These are phyloP conservation scores for Regulus satrapa DNA, from an alignment of 2,113 vertebrate genomes.

Conservation along the genomic window DNA sequence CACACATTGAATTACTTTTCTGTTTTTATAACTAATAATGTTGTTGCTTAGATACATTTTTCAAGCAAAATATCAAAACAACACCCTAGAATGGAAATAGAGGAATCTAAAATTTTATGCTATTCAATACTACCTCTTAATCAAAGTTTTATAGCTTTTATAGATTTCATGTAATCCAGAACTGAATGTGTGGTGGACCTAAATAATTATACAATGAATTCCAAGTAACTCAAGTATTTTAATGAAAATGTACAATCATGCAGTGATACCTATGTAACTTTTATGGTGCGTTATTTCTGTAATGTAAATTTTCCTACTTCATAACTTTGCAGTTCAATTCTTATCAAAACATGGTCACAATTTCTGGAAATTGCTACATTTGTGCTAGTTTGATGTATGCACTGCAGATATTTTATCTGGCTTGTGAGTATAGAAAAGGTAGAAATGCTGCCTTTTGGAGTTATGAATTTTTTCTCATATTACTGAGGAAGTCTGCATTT, in stretches of 20 bases:
- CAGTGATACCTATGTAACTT: background rate
- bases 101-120: background rate
- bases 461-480: background rate
- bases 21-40: conserved; percentile 2
- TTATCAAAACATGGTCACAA: background rate
- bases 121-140: background rate
- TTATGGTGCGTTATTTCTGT: background rate
- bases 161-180: background rate
- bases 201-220: background rate
- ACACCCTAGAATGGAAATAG: background rate
- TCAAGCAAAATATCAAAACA: conserved; percentile 17
- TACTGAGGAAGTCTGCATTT: background rate
- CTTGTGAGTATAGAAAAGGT: background rate
- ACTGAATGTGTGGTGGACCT: background rate
- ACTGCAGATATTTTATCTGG: background rate
- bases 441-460: background rate
- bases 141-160: background rate
- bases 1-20: background rate
- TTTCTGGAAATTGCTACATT: background rate
- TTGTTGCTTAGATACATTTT: conserved; percentile 16
- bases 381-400: background rate
- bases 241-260: background rate
- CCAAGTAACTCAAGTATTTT: background rate
- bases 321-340: background rate
- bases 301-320: background rate